Evolutionary conservation across 1,140 invertebrate genomes (phyloP).

Genomic region (Sarcophaga bullata): DNA sequence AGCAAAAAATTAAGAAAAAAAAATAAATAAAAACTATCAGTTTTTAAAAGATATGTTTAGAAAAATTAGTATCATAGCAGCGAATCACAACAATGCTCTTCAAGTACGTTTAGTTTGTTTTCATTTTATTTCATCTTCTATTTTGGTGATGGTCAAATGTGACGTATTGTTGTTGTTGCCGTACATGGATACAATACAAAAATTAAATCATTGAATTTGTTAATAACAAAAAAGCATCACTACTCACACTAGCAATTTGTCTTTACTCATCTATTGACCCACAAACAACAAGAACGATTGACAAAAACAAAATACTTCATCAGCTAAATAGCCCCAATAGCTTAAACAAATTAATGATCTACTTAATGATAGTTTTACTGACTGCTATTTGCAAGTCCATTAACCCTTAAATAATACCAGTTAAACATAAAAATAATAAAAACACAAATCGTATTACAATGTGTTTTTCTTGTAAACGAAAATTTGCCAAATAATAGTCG

Average conservation of each 20-base stretch:
- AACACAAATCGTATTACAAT: too few species aligned
- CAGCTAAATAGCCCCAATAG: not conserved
- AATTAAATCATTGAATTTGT: not conserved
- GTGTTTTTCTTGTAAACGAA: too few species aligned
- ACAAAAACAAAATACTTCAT: not conserved
- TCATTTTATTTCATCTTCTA: not conserved
- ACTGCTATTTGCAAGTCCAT: not conserved
- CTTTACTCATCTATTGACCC: not conserved
- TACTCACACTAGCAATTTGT: not conserved
- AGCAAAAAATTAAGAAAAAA: not conserved
- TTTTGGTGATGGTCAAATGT: conserved; percentile 17
- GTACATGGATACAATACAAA: too few species aligned
- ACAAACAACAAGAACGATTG: not conserved
- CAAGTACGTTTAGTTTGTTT: conserved; percentile 3
- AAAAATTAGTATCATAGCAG: too few species aligned
- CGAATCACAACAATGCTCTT: not conserved
- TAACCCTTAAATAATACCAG: not conserved
- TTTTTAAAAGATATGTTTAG: not conserved
- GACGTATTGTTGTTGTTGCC: not conserved
- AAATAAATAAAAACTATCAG: not conserved
- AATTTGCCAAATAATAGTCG: too few species aligned
- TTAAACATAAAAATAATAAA: too few species aligned
- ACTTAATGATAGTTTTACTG: not conserved
- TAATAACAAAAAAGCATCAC: not conserved
- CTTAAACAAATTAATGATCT: not conserved